Conservation (phyloP, 2,888 invertebrate genomes). For the Macrosoma leucophasiata region DNA sequence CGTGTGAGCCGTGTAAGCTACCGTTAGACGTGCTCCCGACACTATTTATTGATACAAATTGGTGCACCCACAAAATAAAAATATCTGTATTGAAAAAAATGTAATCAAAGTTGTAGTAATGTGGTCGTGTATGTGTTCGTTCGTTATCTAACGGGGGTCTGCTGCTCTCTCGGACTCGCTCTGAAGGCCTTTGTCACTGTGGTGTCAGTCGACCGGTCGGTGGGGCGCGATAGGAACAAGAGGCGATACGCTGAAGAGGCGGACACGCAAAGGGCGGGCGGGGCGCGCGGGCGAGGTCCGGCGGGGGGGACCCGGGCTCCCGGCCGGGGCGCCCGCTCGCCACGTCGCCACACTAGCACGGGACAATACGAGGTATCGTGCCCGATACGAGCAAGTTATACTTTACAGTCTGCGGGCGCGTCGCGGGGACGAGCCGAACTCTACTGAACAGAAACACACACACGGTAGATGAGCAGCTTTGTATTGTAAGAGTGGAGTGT, state of each 20-base stretch:
- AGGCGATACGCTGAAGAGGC: slow-evolving; percentile 64
- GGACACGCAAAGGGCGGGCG: slow-evolving; percentile 59
- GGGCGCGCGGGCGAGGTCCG: slow-evolving; percentile 36
- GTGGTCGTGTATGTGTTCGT: slow-evolving; percentile 70
- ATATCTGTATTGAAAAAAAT: slow-evolving; percentile 42
- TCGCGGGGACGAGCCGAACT: slow-evolving; percentile 69
- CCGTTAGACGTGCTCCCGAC: slow-evolving; percentile 53
- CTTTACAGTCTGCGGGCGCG: slow-evolving; percentile 70
- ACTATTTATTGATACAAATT: slow-evolving; percentile 47
- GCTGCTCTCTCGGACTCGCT: slow-evolving; percentile 77
- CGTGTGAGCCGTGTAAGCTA: slow-evolving; percentile 66
- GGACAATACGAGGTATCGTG: slow-evolving; percentile 55
- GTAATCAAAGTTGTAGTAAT: slow-evolving; percentile 60
- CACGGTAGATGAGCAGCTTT: slow-evolving; percentile 74
- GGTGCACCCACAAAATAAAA: slow-evolving; percentile 59
- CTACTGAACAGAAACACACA: slow-evolving; percentile 76
- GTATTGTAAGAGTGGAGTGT: slow-evolving; percentile 75
- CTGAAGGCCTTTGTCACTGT: slow-evolving; percentile 75
- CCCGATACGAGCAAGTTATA: slow-evolving; percentile 58
- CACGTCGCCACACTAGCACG: slow-evolving; percentile 64
- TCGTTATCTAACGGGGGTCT: slow-evolving; percentile 71
- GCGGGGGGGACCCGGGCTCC: slow-evolving; percentile 35
- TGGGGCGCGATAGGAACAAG: slow-evolving; percentile 47
- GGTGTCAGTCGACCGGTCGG: slow-evolving; percentile 56
- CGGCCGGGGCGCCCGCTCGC: slow-evolving; percentile 56